Conservation (phyloP, 2,797 vertebrate genomes). For the Sparus aurata region DNA sequence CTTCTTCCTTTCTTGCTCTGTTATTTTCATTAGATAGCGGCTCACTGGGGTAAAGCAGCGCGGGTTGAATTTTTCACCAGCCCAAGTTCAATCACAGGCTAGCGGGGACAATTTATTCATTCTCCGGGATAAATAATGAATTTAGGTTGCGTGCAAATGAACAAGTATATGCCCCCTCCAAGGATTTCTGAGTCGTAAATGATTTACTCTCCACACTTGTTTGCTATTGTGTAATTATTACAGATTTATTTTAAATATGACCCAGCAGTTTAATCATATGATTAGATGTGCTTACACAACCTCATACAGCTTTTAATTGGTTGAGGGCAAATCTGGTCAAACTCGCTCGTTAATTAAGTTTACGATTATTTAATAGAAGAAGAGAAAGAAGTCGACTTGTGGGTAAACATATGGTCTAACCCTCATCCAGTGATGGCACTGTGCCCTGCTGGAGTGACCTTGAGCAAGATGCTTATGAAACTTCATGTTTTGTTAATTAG, state of each 20-base stretch:
- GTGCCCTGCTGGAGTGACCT: slow-evolving; percentile 22
- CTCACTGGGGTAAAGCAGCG: slow-evolving; percentile 52
- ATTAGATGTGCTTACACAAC: slow-evolving; percentile 47
- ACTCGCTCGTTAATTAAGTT: slow-evolving; percentile 10
- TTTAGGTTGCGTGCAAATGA: slow-evolving; percentile 77
- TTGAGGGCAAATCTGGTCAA: slow-evolving; percentile 8
- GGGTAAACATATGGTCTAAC: neutral
- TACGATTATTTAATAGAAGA: slow-evolving; percentile 28
- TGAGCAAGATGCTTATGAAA: slow-evolving; percentile 20
- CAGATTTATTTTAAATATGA: slow-evolving; percentile 17
- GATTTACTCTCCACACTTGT: slow-evolving; percentile 63
- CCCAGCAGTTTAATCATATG: slow-evolving; percentile 21
- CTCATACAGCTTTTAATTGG: slow-evolving; percentile 17
- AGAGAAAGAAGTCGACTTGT: neutral
- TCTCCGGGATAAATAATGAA: slow-evolving; percentile 80
- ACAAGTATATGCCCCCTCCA: slow-evolving; percentile 49
- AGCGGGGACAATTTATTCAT: slow-evolving; percentile 76
- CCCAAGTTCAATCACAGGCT: slow-evolving; percentile 78
- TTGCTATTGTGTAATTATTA: slow-evolving; percentile 57
- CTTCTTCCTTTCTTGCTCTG: slow-evolving; percentile 26
- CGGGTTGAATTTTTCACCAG: slow-evolving; percentile 69
- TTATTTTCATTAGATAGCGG: slow-evolving; percentile 58
- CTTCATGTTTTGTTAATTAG: slow-evolving; percentile 26
- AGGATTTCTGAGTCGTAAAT: slow-evolving; percentile 67
- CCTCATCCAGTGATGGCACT: slow-evolving; percentile 4